Evolutionary conservation across 64 coral and sea anemone genomes (phyloP).

Genomic region (Anthopleura sola): DNA sequence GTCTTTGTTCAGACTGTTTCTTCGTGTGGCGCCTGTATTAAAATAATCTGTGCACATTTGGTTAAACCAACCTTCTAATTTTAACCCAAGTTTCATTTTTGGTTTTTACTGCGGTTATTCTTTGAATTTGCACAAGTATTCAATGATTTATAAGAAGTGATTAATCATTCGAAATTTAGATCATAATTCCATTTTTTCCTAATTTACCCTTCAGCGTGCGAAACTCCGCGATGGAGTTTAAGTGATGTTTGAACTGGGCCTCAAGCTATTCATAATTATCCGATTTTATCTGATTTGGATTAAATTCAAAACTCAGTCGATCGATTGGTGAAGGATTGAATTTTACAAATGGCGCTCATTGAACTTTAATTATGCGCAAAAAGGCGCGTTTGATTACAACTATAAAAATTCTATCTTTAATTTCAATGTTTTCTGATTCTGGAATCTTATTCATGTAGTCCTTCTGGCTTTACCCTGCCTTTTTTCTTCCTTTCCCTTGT

Average conservation of each 20-base stretch:
- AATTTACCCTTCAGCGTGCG: neutral
- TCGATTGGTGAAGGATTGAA: neutral
- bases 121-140: neutral
- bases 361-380: no score
- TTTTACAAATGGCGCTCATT: neutral
- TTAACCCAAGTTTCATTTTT: neutral
- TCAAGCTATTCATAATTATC: no score
- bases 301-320: neutral
- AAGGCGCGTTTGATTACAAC: no score
- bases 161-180: no score
- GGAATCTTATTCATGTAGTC: no score
- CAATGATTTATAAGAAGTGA: neutral
- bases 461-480: no score
- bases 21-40: no score
- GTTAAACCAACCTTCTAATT: neutral
- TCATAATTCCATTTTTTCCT: neutral
- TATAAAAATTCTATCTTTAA: no score
- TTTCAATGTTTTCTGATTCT: no score
- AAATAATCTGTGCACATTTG: neutral
- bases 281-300: neutral
- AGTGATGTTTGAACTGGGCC: no score
- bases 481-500: no score
- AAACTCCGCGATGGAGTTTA: neutral
- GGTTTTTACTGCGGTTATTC: neutral
- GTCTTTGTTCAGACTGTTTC: neutral